phyloP scores from a whole-genome alignment of 2,113 vertebrate species.

The Orientallactaga bullata region DNA sequence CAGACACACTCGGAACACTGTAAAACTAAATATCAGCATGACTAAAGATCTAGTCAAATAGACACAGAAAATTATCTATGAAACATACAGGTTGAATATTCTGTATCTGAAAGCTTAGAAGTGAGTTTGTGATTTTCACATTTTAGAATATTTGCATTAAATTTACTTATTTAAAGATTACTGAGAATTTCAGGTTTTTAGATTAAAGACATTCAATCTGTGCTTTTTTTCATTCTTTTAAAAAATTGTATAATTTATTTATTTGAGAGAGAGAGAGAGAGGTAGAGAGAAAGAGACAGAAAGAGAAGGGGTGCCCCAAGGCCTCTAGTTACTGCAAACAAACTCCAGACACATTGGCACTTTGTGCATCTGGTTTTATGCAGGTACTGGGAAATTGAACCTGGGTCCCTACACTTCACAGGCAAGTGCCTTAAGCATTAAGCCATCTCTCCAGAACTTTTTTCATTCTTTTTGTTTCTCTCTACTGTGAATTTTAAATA shows the following conservation, averaged over 20 bases:
- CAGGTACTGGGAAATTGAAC: too few species aligned
- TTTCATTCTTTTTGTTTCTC: background rate
- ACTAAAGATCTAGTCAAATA: background rate
- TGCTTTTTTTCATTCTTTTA: background rate
- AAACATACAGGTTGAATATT: background rate
- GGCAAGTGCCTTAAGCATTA: too few species aligned
- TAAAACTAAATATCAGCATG: background rate
- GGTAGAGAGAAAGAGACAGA: too few species aligned
- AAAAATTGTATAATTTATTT: too few species aligned
- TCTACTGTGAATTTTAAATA: slow-evolving; percentile 32
- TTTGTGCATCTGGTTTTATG: too few species aligned
- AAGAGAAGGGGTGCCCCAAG: too few species aligned
- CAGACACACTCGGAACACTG: background rate
- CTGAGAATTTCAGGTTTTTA: background rate
- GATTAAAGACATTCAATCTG: background rate
- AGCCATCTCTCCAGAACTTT: too few species aligned
- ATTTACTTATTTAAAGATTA: background rate
- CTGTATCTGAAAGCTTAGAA: background rate
- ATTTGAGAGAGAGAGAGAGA: too few species aligned
- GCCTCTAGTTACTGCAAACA: too few species aligned
- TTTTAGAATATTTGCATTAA: background rate
- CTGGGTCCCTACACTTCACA: too few species aligned
- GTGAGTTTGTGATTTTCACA: background rate
- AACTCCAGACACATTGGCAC: too few species aligned
- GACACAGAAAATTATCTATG: background rate